phyloP scores from a whole-genome alignment of 2,797 vertebrate species.

The Crocodylus rhombifer region DNA sequence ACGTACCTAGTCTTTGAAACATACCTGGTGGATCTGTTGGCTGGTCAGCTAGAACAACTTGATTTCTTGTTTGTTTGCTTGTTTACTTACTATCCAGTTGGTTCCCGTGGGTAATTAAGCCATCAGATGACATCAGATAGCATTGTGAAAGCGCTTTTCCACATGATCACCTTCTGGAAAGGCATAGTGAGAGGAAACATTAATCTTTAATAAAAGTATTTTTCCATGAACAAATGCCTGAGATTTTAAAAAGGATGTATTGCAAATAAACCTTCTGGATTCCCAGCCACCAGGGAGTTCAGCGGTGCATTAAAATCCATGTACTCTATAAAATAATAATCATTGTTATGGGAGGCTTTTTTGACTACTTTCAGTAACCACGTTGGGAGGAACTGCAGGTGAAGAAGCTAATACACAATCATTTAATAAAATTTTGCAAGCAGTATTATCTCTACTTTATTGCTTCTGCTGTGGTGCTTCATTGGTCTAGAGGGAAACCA shows the following conservation, averaged over 20 bases:
- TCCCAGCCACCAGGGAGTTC: not conserved
- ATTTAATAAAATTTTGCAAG: constrained; percentile 5
- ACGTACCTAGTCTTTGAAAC: not conserved
- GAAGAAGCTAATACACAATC: not conserved
- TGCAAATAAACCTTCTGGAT: not conserved
- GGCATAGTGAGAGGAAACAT: not conserved
- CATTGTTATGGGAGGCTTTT: not conserved
- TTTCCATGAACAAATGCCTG: not conserved
- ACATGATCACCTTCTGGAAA: not conserved
- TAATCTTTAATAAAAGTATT: not conserved
- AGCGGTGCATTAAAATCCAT: not conserved
- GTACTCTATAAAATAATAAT: not conserved
- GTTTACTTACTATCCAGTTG: constrained; percentile 39
- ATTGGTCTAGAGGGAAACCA: constrained; percentile 56
- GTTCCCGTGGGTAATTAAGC: constrained; percentile 48
- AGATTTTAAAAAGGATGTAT: not conserved
- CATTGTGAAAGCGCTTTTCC: constrained; percentile 22
- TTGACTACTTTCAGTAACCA: not conserved
- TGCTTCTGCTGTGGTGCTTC: constrained; percentile 34
- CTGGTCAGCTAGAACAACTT: constrained; percentile 17
- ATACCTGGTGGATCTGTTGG: not conserved
- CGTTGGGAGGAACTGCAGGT: not conserved
- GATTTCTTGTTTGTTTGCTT: constrained; percentile 38
- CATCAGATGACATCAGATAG: constrained; percentile 32
- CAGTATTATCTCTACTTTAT: constrained; percentile 13